Percentiles rank a stretch among this genome's conserved stretches.
phyloP scores from a whole-genome alignment of 2,797 vertebrate genomes.

The Galaxias olidus region DNA sequence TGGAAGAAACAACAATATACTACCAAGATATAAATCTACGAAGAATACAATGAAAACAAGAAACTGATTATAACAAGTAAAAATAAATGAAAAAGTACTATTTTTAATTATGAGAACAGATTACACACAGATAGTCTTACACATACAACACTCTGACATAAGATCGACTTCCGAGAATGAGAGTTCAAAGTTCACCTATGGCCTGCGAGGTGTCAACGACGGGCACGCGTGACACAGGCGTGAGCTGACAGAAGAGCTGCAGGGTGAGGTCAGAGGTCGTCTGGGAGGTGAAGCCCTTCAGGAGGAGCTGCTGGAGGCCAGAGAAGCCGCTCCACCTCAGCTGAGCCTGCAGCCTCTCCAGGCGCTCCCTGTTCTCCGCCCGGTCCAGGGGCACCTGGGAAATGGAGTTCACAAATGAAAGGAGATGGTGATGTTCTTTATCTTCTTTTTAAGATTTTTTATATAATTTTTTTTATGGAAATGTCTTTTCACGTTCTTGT shows the following conservation, averaged over 20 bases:
- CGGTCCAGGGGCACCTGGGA: constrained; percentile 91
- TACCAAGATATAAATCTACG: no score
- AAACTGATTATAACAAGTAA: no score
- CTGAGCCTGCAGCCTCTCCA: constrained; percentile 97
- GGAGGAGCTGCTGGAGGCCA: constrained; percentile 92
- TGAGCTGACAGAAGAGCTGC: constrained; percentile 95
- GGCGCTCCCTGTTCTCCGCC: constrained; percentile 92
- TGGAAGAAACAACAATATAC: no score
- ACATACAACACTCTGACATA: no score
- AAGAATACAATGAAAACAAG: no score
- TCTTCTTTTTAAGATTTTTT: no score
- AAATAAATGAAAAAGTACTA: no score
- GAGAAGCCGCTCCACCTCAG: constrained; percentile 96
- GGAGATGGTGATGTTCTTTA: no score
- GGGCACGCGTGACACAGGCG: constrained; percentile 90
- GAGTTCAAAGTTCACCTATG: constrained; percentile 77
- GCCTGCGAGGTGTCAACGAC: constrained; percentile 96
- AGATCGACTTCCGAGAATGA: neutral
- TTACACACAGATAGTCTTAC: no score
- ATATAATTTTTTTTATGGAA: no score
- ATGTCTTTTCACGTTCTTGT: no score
- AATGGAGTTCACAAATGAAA: neutral
- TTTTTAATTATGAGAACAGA: no score
- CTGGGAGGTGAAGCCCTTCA: constrained; percentile 97
- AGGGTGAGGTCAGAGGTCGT: constrained; percentile 93